These are phyloP conservation scores for Scaptomyza montana DNA, from an alignment of 1,140 invertebrate genomes.

Conservation along the genomic window DNA sequence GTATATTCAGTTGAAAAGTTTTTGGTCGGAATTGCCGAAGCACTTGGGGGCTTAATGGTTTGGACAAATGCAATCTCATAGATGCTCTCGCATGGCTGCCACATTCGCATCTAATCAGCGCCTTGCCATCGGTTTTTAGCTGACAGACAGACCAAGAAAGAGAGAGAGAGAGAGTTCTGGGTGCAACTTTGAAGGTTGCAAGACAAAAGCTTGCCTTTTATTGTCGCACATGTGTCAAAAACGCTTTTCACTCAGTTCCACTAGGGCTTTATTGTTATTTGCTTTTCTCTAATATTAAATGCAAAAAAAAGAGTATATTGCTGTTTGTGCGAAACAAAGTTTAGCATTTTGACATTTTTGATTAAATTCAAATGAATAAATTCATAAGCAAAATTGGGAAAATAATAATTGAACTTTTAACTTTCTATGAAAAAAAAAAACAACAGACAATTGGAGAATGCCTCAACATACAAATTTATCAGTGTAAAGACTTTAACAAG, in stretches of 20 bases:
- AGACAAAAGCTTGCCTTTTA: slow-evolving; percentile 35
- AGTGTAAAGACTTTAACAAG: no score
- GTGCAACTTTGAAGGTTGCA: slow-evolving; percentile 7
- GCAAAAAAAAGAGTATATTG: no score
- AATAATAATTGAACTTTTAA: no score
- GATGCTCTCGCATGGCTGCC: slow-evolving; percentile 19
- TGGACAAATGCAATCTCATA: slow-evolving; percentile 33
- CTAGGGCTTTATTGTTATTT: slow-evolving; percentile 27
- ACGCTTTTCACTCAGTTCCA: slow-evolving; percentile 6
- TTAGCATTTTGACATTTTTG: no score
- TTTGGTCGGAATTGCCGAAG: background rate
- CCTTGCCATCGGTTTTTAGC: slow-evolving; percentile 14
- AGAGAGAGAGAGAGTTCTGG: no score
- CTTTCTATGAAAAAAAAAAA: no score
- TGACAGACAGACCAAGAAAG: slow-evolving; percentile 1
- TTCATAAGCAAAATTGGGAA: no score
- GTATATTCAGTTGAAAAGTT: slow-evolving; percentile 15
- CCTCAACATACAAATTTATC: no score
- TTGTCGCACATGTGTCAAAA: slow-evolving; percentile 40
- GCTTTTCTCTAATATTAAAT: no score
- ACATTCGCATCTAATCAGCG: slow-evolving; percentile 47
- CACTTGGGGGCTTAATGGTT: slow-evolving; percentile 27
- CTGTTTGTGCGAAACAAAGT: no score
- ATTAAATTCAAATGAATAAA: no score
- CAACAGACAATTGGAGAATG: no score